A percentile compares a stretch with the other conserved stretches of the same genome.
phyloP scores from a whole-genome alignment of 2,113 vertebrate species.

The Tenebrosternarchus preto region DNA sequence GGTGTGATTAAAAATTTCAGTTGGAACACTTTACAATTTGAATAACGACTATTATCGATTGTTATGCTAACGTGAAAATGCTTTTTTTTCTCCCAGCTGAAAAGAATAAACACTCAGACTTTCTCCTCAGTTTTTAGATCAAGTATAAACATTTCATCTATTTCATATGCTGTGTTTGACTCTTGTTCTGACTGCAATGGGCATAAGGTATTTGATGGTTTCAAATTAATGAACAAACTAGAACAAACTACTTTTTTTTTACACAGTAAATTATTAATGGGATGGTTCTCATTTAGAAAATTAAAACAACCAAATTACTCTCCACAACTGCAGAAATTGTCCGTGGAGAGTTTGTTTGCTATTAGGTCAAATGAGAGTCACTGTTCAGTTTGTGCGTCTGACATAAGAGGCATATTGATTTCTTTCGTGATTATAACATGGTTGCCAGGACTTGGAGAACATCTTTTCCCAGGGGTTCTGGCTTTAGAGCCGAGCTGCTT shows the following conservation, averaged over 20 bases:
- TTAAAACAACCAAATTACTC: neutral
- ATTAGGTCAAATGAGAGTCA: neutral
- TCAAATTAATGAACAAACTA: neutral
- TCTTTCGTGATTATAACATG: neutral
- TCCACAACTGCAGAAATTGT: neutral
- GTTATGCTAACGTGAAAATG: too few species aligned
- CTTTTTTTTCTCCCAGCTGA: too few species aligned
- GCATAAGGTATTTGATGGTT: neutral
- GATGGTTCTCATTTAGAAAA: neutral
- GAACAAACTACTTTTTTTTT: neutral
- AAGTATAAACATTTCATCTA: too few species aligned
- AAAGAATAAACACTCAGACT: too few species aligned
- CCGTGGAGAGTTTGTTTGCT: neutral
- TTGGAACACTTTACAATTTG: neutral
- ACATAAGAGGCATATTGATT: neutral
- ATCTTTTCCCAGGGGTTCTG: slow-evolving; percentile 25
- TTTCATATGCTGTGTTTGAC: too few species aligned
- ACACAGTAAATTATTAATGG: neutral
- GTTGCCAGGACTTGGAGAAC: neutral
- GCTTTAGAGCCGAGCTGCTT: neutral
- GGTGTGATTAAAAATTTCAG: neutral
- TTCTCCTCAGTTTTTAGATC: too few species aligned
- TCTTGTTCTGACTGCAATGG: too few species aligned
- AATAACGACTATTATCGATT: too few species aligned
- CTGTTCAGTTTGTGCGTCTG: slow-evolving; percentile 7